A percentile compares a stretch with the other conserved stretches of the same genome.
These are phyloP conservation scores for Andricus curvator DNA, from an alignment of 2,888 invertebrate species.

Conservation along the genomic window DNA sequence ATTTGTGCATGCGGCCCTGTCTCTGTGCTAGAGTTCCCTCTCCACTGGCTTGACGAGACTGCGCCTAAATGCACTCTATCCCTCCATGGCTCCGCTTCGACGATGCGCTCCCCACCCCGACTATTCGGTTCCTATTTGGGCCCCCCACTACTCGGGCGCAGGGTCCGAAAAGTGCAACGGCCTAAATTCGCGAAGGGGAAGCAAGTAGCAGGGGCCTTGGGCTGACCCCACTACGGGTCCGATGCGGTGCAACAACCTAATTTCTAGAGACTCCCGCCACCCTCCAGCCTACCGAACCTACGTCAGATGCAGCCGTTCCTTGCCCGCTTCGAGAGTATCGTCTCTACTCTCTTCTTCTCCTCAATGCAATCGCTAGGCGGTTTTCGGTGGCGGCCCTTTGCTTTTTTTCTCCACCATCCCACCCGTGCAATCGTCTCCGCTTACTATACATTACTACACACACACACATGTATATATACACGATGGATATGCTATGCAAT, in stretches of 20 bases:
- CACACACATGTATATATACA: neutral
- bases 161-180: slow-evolving; percentile 78
- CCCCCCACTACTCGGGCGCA: slow-evolving; percentile 68
- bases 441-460: slow-evolving; percentile 51
- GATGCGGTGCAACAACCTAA: slow-evolving; percentile 78
- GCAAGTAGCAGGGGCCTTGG: slow-evolving; percentile 76
- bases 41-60: slow-evolving; percentile 63
- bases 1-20: slow-evolving; percentile 73
- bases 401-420: slow-evolving; percentile 54
- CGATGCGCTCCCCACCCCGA: slow-evolving; percentile 47
- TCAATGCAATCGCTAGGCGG: slow-evolving; percentile 75
- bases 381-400: slow-evolving; percentile 69
- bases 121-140: slow-evolving; percentile 73
- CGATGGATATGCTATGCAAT: slow-evolving; percentile 60
- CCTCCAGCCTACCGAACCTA: slow-evolving; percentile 55
- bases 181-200: slow-evolving; percentile 76
- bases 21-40: slow-evolving; percentile 76
- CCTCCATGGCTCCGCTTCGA: slow-evolving; percentile 60
- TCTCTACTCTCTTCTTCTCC: slow-evolving; percentile 62
- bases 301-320: slow-evolving; percentile 55
- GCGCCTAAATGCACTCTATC: slow-evolving; percentile 74
- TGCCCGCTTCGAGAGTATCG: slow-evolving; percentile 49
- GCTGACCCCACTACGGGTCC: slow-evolving; percentile 68
- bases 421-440: slow-evolving; percentile 60
- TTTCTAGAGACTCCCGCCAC: slow-evolving; percentile 75